phyloP scores from a whole-genome alignment of 2,888 invertebrate species.

The Lutraria lutraria region DNA sequence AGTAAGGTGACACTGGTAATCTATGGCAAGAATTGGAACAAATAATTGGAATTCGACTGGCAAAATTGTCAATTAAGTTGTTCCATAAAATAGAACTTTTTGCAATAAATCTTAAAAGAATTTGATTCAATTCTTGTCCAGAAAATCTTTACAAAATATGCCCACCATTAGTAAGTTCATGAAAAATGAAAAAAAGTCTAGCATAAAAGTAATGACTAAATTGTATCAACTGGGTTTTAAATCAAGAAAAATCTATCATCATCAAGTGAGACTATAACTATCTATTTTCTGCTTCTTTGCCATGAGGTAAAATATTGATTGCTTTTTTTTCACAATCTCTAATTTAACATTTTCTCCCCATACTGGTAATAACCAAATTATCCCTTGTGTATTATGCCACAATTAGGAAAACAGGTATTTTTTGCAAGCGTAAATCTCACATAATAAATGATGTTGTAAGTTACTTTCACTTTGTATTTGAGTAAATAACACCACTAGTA shows the following conservation, averaged over 20 bases:
- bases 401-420: background rate
- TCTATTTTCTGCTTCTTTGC: too few species aligned
- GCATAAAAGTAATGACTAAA: background rate
- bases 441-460: too few species aligned
- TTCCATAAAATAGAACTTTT: too few species aligned
- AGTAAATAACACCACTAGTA: background rate
- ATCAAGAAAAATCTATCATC: background rate
- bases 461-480: too few species aligned
- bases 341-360: background rate
- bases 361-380: background rate
- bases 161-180: conserved; percentile 5
- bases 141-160: background rate
- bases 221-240: background rate
- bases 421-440: background rate
- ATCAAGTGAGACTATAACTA: background rate
- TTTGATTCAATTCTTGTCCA: background rate
- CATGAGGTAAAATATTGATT: too few species aligned
- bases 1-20: background rate
- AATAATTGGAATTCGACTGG: background rate
- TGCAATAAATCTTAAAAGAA: background rate
- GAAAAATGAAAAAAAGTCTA: background rate
- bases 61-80: background rate
- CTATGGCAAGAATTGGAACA: background rate
- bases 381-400: background rate
- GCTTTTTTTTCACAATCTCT: background rate